Evolutionary conservation across 2,113 vertebrate species (phyloP).

Genomic region (Nipponia nippon): DNA sequence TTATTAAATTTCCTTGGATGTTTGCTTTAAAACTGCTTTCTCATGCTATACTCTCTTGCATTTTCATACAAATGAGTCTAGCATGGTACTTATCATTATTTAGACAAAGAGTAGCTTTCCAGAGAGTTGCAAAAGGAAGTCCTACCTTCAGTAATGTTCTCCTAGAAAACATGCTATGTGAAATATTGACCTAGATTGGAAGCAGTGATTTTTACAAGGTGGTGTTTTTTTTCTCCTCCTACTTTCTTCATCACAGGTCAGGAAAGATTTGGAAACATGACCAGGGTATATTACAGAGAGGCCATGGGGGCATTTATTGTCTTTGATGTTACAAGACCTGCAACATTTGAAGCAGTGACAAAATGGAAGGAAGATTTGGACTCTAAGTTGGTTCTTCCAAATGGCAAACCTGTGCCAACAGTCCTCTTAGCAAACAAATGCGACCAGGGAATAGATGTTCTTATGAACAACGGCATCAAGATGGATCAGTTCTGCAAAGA

Average conservation of each 20-base stretch:
- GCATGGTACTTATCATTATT: neutral
- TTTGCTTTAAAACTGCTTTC: neutral
- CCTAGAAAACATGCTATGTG: neutral
- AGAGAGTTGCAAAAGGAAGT: neutral
- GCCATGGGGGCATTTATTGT: constrained; percentile 84
- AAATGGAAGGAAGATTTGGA: constrained; percentile 87
- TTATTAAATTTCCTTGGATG: neutral
- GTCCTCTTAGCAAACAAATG: constrained; percentile 84
- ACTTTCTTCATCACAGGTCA: constrained; percentile 71
- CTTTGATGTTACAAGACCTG: constrained; percentile 82
- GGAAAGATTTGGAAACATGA: constrained; percentile 87
- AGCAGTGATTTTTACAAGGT: neutral
- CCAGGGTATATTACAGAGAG: constrained; percentile 83
- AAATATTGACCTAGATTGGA: neutral
- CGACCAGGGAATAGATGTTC: constrained; percentile 78
- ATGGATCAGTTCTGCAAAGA: constrained; percentile 86
- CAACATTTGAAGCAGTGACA: constrained; percentile 82
- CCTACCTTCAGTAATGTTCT: neutral
- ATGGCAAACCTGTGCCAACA: constrained; percentile 77
- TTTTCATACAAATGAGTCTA: neutral
- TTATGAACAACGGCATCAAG: constrained; percentile 78
- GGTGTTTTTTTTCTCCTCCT: neutral
- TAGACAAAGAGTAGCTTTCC: neutral
- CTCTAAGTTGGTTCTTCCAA: constrained; percentile 82
- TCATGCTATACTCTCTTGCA: neutral